Conservation (phyloP, 2,113 vertebrate species). For the Mobula hypostoma region DNA sequence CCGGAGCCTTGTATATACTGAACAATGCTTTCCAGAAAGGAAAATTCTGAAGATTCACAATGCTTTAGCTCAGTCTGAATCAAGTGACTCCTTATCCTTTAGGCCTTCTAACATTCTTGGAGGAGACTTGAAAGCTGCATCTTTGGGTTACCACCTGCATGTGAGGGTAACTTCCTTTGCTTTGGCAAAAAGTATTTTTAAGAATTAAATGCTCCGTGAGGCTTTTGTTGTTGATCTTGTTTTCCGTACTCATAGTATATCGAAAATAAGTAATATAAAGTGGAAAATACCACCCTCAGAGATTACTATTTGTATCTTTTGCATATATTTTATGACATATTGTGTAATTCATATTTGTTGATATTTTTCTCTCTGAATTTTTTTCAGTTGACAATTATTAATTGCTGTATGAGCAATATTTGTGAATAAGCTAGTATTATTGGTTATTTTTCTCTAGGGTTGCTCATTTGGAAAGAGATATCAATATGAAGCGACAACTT, state of each 20-base stretch:
- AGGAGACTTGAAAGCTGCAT: neutral
- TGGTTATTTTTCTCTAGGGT: constrained; percentile 55
- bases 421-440: neutral
- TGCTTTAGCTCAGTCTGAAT: too few relatives aligned
- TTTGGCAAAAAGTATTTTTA: neutral
- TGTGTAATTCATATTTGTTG: neutral
- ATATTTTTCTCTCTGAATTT: neutral
- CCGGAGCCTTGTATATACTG: too few relatives aligned
- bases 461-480: constrained; percentile 66
- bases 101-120: too few relatives aligned
- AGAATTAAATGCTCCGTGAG: neutral
- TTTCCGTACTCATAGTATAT: neutral
- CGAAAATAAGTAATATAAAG: neutral
- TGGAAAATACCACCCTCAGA: neutral
- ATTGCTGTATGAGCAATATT: neutral
- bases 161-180: neutral
- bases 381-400: neutral
- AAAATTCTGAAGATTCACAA: too few relatives aligned
- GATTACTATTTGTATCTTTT: neutral
- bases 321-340: neutral
- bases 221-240: neutral
- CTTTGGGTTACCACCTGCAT: neutral
- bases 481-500: constrained; percentile 80
- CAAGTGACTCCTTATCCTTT: too few relatives aligned
- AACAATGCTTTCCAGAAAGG: too few relatives aligned